Base-by-base conservation (phyloP, 2,113 vertebrate genomes). In the Scomber colias region DNA sequence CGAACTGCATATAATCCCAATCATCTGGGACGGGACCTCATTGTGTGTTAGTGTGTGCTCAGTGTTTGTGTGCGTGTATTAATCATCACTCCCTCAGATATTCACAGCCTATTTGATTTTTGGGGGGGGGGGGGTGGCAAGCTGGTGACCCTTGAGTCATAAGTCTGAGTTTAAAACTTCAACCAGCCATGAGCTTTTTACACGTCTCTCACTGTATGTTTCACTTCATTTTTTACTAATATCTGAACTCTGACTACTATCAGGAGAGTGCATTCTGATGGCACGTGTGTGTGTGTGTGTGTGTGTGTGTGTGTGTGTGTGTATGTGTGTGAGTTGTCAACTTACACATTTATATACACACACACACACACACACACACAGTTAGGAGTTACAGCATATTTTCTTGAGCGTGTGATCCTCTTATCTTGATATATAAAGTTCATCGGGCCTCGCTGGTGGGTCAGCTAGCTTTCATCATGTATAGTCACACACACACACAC, bases 21-120 rank as follows among this genome's bases (percentile, higher is more conserved):
- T 86, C 84, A 87, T 78, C 89, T 84, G 85, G 81, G 88, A 87
- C 89, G 71, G 69, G 74, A 56, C 77, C 64, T 88, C 75, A 59
- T 72, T 81, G 84, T 87, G 81, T 49, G 71, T 82, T 24, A 10
- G 15, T 75, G 60, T 75, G 72, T 45, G 61, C 45, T 63, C 4
- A 15, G 62, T 49, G 48, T 60, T 6, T 64, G 51, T 61, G 63
- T 79, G 61, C 11, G 5, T 44, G 30, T 81, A 77, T 83, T 75
- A 80, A 81, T 83, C 75, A 80, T 61, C 61, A 64, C 40, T 49
- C 51, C 12, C 31, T 79, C 31, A 49, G 68, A 87, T 79, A 78
- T 67, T 74, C 54, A 54, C 56, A 56, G 19, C 14, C 55, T 3
- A 1, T 21, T 66, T 27, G 24, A 27, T 27, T 21, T 21, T 21